Conservation (phyloP, 2,113 vertebrate genomes). For the Baryphthengus martii region DNA sequence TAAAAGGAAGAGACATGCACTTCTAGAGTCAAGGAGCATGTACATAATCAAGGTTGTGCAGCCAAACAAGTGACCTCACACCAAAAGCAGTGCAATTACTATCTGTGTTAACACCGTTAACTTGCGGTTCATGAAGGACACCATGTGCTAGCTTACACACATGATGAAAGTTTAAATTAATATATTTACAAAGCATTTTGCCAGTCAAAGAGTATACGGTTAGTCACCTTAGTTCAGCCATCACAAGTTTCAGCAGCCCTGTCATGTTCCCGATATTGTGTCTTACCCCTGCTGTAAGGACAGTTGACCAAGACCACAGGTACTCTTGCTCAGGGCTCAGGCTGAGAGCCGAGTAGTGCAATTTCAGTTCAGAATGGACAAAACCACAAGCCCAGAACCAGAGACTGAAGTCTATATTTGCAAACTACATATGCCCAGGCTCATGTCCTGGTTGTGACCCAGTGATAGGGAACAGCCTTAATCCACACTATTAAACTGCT, state of each 20-base stretch:
- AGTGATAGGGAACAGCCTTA: neutral
- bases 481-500: neutral
- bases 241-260: neutral
- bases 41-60: fast-evolving
- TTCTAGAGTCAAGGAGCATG: neutral
- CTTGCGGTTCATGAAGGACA: neutral
- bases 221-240: neutral
- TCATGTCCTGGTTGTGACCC: neutral
- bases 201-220: neutral
- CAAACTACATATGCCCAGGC: neutral
- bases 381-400: neutral
- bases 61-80: neutral
- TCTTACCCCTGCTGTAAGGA: neutral
- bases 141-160: neutral
- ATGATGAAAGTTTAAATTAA: neutral
- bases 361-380: neutral
- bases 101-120: neutral
- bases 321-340: neutral
- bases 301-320: neutral
- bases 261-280: fast-evolving
- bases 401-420: neutral
- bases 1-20: neutral
- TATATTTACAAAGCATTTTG: neutral
- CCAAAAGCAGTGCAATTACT: too few species aligned
- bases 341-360: fast-evolving